A percentile compares a stretch with the other conserved stretches of the same genome.
phyloP scores from a whole-genome alignment of 2,113 vertebrate species.

The Laticauda colubrina region DNA sequence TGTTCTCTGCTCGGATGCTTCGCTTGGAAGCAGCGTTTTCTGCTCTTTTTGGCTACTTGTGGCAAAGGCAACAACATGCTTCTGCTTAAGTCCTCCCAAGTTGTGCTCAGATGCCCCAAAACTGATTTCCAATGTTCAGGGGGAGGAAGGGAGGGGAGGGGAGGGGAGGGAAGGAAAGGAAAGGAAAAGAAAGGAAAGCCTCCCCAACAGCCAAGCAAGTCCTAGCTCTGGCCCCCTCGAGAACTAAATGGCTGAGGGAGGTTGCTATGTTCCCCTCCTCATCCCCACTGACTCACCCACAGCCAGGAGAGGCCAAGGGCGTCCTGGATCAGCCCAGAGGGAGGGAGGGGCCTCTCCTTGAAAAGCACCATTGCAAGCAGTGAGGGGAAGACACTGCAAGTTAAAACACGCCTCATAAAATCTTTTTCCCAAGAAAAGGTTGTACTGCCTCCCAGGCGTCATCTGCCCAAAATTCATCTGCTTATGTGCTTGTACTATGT shows the following conservation, averaged over 20 bases:
- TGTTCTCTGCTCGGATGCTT: neutral
- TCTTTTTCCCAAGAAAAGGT: neutral
- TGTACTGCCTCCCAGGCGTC: neutral
- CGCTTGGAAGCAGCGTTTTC: accelerated
- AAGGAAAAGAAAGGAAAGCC: neutral
- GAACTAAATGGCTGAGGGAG: neutral
- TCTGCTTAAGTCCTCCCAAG: neutral
- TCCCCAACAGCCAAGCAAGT: neutral
- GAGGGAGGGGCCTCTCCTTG: neutral
- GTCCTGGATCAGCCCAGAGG: neutral
- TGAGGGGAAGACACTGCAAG: neutral
- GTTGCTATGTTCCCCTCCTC: neutral
- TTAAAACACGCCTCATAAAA: neutral
- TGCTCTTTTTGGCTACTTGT: accelerated
- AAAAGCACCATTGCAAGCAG: neutral
- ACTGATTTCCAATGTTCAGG: neutral
- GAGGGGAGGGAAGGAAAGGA: no score
- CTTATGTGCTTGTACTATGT: neutral
- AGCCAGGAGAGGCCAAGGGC: neutral
- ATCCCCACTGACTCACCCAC: neutral
- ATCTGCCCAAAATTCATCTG: neutral
- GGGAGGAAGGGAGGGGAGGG: neutral
- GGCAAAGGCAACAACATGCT: neutral
- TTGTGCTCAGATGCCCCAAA: neutral
- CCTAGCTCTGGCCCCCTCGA: neutral